Percentiles rank a stretch among this genome's conserved stretches.
These are phyloP conservation scores for Lepidurus packardi DNA, from an alignment of 1,140 invertebrate species.

Conservation along the genomic window DNA sequence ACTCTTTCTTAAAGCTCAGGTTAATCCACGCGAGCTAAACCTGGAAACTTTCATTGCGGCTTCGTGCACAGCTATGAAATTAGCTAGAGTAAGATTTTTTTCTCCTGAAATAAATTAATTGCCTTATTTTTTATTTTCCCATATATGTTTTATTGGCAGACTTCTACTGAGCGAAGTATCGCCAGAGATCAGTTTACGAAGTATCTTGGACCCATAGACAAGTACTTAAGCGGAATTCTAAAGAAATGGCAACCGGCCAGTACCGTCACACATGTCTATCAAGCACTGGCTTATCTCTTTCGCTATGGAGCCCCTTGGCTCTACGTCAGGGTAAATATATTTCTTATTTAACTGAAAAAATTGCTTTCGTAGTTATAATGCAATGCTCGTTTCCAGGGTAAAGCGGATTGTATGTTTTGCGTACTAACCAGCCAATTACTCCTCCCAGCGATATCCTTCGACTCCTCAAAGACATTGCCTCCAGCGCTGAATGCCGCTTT, in stretches of 20 bases:
- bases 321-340: background rate
- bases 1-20: background rate
- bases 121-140: background rate
- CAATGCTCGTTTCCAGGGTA: background rate
- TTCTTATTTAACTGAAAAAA: background rate
- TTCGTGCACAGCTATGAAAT: background rate
- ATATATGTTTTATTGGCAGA: background rate
- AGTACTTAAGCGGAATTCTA: background rate
- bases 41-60: background rate
- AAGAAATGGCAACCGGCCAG: background rate
- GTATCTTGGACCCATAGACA: background rate
- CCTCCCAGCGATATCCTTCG: background rate
- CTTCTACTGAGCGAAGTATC: background rate
- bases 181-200: background rate
- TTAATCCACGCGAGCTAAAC: background rate
- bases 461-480: background rate
- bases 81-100: background rate
- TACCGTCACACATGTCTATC: background rate
- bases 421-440: background rate
- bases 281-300: background rate
- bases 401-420: background rate
- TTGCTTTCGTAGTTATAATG: background rate
- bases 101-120: background rate
- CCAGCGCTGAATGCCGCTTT: background rate
- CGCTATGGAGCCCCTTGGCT: background rate